Evolutionary conservation across 2,888 invertebrate species (phyloP).

Genomic region (Polymixis lichenea): DNA sequence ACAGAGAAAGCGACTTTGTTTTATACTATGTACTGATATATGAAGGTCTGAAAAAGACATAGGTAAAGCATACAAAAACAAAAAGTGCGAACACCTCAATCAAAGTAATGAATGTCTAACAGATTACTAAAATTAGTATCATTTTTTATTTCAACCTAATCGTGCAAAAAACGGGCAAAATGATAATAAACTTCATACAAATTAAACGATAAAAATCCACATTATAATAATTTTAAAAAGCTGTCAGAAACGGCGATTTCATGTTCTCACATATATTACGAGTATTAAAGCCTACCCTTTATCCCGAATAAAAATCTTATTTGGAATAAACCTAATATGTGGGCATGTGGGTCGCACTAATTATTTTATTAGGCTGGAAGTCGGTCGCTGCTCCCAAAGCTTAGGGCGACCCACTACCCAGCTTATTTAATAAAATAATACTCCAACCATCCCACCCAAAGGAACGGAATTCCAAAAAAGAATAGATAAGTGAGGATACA

Average conservation of each 20-base stretch:
- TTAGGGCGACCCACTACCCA: slow-evolving; percentile 44
- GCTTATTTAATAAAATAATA: slow-evolving; percentile 69
- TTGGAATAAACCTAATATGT: slow-evolving; percentile 49
- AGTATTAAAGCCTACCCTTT: slow-evolving; percentile 15
- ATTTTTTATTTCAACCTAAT: slow-evolving; percentile 29
- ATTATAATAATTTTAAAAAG: slow-evolving; percentile 38
- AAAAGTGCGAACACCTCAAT: slow-evolving; percentile 8
- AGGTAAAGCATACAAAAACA: background rate
- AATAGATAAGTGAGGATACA: slow-evolving; percentile 52
- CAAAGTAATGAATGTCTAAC: background rate
- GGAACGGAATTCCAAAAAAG: slow-evolving; percentile 53
- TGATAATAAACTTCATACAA: slow-evolving; percentile 38
- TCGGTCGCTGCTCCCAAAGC: slow-evolving; percentile 56
- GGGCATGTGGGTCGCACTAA: slow-evolving; percentile 47
- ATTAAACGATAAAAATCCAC: slow-evolving; percentile 51
- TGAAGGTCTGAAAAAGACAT: background rate
- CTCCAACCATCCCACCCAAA: slow-evolving; percentile 58
- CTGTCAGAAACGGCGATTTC: slow-evolving; percentile 30
- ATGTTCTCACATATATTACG: slow-evolving; percentile 54
- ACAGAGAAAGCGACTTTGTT: no score
- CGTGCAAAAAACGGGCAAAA: slow-evolving; percentile 28
- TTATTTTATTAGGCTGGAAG: slow-evolving; percentile 66
- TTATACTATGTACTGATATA: no score
- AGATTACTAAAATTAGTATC: slow-evolving; percentile 23
- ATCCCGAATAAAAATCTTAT: slow-evolving; percentile 49